A percentile compares a stretch with the other conserved stretches of the same genome.
Conservation (phyloP, 2,888 invertebrate genomes). For the Acanthosepion esculentum region DNA sequence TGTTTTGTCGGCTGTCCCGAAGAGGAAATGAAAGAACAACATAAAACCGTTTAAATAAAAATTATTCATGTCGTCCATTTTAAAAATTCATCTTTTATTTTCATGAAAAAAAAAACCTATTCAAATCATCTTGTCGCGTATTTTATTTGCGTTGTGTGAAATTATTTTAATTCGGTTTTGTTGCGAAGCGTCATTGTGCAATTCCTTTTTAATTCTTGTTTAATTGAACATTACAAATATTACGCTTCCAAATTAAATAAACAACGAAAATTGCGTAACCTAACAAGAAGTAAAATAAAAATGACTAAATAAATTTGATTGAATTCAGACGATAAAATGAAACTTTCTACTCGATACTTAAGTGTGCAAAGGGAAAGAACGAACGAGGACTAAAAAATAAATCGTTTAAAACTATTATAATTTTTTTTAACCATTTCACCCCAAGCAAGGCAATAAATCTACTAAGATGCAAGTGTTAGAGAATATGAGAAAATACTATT, state of each 20-base stretch:
- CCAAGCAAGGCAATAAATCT: no score
- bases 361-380: no score
- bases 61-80: neutral
- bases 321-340: neutral
- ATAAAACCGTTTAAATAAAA: neutral
- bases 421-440: no score
- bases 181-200: neutral
- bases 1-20: neutral
- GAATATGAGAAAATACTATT: no score
- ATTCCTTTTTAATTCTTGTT: neutral
- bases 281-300: neutral
- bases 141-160: neutral
- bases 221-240: neutral
- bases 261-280: no score
- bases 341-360: neutral
- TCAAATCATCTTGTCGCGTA: neutral
- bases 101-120: neutral
- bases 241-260: neutral
- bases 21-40: neutral
- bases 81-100: neutral
- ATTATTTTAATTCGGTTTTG: neutral
- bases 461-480: no score
- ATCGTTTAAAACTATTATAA: neutral
- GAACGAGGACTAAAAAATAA: neutral
- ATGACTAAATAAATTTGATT: neutral